phyloP scores from a whole-genome alignment of 30 jellyfish, hydroid and myxozoan genomes.

The Chrysaora quinquecirrha region DNA sequence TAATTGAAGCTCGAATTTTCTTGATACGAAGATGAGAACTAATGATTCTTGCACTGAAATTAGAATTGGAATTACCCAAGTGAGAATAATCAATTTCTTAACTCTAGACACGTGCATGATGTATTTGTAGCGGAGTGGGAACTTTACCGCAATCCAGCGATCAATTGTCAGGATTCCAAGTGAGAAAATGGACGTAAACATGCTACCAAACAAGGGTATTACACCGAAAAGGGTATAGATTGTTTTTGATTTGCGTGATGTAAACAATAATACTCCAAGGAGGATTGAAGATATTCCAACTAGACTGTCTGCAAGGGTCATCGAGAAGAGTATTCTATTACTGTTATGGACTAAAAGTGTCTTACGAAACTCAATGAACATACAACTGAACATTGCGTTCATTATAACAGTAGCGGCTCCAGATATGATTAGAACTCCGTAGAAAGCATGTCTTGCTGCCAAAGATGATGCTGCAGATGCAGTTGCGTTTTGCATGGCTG shows the following conservation, averaged over 20 bases:
- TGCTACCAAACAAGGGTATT: conserved; percentile 52
- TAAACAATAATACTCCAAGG: conserved; percentile 35
- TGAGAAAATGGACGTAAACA: conserved; percentile 48
- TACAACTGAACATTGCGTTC: neutral
- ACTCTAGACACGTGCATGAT: conserved; percentile 12
- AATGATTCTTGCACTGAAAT: conserved; percentile 13
- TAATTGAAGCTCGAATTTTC: conserved; percentile 21
- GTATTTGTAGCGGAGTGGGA: conserved; percentile 46
- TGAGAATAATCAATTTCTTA: neutral
- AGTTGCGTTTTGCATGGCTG: too few species aligned
- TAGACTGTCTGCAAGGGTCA: conserved; percentile 62
- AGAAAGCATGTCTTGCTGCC: neutral
- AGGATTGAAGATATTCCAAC: conserved; percentile 48
- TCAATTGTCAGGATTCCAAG: conserved; percentile 44
- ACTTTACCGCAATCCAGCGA: conserved; percentile 36
- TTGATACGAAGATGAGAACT: conserved; percentile 13
- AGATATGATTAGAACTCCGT: neutral
- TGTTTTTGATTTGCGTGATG: conserved; percentile 5
- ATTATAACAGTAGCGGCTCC: neutral
- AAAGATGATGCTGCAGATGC: neutral
- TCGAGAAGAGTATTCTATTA: conserved; percentile 29
- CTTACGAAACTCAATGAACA: conserved; percentile 7
- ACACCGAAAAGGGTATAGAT: conserved; percentile 38
- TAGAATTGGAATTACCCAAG: conserved; percentile 38
- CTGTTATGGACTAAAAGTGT: neutral